phyloP scores from a whole-genome alignment of 2,113 vertebrate genomes.

The Emydocephalus ijimae region DNA sequence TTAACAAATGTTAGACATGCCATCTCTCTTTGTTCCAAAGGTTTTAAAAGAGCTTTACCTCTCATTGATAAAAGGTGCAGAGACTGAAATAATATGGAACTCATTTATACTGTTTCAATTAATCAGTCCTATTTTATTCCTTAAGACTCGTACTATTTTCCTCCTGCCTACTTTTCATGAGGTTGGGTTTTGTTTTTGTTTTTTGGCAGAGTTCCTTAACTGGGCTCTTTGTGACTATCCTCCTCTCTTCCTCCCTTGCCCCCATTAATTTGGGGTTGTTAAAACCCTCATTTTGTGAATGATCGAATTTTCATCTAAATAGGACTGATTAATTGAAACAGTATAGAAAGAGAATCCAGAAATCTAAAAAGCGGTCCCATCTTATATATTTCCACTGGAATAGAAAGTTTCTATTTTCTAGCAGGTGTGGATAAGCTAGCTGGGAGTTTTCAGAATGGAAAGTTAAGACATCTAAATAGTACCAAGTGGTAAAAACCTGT shows the following conservation, averaged over 20 bases:
- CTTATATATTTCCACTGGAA: neutral
- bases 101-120: neutral
- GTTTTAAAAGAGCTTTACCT: neutral
- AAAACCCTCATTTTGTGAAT: neutral
- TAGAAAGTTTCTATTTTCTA: neutral
- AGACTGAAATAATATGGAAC: neutral
- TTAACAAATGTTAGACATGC: neutral
- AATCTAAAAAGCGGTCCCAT: neutral
- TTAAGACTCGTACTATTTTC: neutral
- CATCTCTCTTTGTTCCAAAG: neutral
- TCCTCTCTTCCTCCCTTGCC: neutral
- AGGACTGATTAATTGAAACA: neutral
- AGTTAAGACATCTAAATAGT: neutral
- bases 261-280: neutral
- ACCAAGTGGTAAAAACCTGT: neutral
- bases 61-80: neutral
- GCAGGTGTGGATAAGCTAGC: neutral
- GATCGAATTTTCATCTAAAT: neutral
- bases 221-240: neutral
- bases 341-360: neutral
- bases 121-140: neutral
- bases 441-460: neutral
- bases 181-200: too few species aligned
- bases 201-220: neutral
- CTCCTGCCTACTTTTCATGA: neutral